Conservation (phyloP, 2,888 invertebrate species). For the Timema podura region DNA sequence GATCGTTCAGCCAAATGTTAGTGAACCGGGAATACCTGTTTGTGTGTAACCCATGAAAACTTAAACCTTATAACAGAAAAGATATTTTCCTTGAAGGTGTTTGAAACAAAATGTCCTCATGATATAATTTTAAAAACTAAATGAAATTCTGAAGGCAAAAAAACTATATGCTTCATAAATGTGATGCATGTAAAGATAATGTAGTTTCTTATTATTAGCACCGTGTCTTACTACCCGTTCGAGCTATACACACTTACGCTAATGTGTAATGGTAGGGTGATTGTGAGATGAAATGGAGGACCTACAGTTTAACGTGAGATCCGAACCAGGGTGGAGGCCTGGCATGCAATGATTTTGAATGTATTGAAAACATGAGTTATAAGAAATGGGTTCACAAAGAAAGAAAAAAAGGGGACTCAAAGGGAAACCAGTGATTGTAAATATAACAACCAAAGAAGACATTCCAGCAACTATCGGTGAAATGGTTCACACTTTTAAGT, state of each 20-base stretch:
- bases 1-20: too few species aligned
- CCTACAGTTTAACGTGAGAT: too few species aligned
- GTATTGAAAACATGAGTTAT: background rate
- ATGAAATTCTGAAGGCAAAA: conserved; percentile 3
- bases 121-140: conserved; percentile 2
- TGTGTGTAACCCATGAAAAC: conserved; percentile 13
- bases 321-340: too few species aligned
- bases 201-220: too few species aligned
- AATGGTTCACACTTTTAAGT: too few species aligned
- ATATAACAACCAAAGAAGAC: too few species aligned
- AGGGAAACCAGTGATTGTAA: background rate
- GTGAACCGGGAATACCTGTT: too few species aligned
- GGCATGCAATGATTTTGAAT: background rate
- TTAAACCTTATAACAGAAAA: conserved; percentile 10
- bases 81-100: conserved; percentile 7
- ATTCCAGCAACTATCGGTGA: too few species aligned
- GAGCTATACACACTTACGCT: too few species aligned
- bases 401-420: background rate
- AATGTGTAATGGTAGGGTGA: too few species aligned
- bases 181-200: conserved; percentile 12
- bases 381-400: conserved; percentile 12
- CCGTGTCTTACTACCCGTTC: too few species aligned
- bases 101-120: conserved; percentile 6
- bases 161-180: conserved; percentile 15
- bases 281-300: too few species aligned